These are phyloP conservation scores for Brachionus calyciflorus DNA, from an alignment of 1,140 invertebrate genomes.

Conservation along the genomic window DNA sequence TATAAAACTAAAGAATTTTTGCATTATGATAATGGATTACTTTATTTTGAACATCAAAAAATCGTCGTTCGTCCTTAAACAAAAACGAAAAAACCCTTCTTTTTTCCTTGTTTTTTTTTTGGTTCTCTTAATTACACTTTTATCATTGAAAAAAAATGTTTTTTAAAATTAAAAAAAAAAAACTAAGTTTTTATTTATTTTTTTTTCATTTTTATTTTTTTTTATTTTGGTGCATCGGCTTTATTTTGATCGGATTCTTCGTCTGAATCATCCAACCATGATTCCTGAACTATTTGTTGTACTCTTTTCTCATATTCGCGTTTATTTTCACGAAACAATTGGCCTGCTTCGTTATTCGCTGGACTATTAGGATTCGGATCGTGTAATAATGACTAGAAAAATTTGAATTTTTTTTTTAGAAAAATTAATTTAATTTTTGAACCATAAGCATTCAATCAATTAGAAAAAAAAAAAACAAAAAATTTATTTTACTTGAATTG, in stretches of 20 bases:
- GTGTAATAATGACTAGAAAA: slow-evolving; percentile 79
- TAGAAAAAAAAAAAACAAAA: background rate
- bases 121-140: slow-evolving; percentile 25
- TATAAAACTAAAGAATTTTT: no score
- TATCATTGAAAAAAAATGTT: slow-evolving; percentile 14
- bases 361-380: slow-evolving; percentile 94
- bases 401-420: slow-evolving; percentile 51
- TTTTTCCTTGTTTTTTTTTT: background rate
- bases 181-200: background rate
- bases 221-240: slow-evolving; percentile 35
- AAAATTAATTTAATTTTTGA: background rate
- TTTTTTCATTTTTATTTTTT: background rate
- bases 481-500: slow-evolving; percentile 65
- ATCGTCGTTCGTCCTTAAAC: slow-evolving; percentile 1
- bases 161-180: slow-evolving; percentile 16
- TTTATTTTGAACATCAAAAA: no score
- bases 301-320: slow-evolving; percentile 93
- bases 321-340: slow-evolving; percentile 90
- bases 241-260: slow-evolving; percentile 43
- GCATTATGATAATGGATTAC: no score
- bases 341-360: slow-evolving; percentile 90
- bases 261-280: slow-evolving; percentile 68
- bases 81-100: no score
- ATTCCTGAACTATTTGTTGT: slow-evolving; percentile 91
- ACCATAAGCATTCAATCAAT: slow-evolving; percentile 7